A percentile compares a stretch with the other conserved stretches of the same genome.
Evolutionary conservation across 2,888 invertebrate genomes (phyloP).

Genomic region (Acronicta aceris): DNA sequence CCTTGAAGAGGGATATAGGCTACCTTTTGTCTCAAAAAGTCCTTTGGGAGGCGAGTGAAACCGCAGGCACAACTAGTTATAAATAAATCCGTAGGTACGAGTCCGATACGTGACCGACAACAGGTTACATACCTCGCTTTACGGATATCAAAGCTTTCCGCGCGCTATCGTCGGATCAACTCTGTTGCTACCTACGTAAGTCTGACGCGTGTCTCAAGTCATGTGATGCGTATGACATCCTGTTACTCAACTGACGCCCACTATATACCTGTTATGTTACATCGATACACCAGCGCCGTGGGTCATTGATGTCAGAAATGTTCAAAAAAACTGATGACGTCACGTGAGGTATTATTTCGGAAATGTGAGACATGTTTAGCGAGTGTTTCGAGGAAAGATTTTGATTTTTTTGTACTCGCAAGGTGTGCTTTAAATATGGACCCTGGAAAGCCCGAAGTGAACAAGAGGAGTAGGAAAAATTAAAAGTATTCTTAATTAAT

Average conservation of each 20-base stretch:
- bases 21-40: no score
- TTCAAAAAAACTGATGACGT: conserved; percentile 14
- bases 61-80: no score
- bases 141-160: conserved; percentile 41
- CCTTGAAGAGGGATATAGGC: no score
- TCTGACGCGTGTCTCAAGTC: conserved; percentile 37
- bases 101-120: conserved; percentile 31
- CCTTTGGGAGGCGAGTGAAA: no score
- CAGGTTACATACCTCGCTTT: conserved; percentile 49
- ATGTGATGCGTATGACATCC: conserved; percentile 57
- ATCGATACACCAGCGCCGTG: conserved; percentile 13
- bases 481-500: no score
- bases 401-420: neutral
- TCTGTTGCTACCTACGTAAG: conserved; percentile 56
- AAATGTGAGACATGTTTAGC: conserved; percentile 18
- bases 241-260: conserved; percentile 50
- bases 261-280: conserved; percentile 20
- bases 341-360: conserved; percentile 14
- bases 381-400: conserved; percentile 14
- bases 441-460: conserved; percentile 4
- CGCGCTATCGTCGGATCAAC: conserved; percentile 22
- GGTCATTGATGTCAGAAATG: conserved; percentile 37
- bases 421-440: conserved; percentile 1
- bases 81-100: neutral
- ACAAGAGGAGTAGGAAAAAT: neutral